Evolutionary conservation across 2,797 vertebrate genomes (phyloP), one percentile per base, ranked within the genome.

Genomic region (Pipistrellus kuhlii): DNA sequence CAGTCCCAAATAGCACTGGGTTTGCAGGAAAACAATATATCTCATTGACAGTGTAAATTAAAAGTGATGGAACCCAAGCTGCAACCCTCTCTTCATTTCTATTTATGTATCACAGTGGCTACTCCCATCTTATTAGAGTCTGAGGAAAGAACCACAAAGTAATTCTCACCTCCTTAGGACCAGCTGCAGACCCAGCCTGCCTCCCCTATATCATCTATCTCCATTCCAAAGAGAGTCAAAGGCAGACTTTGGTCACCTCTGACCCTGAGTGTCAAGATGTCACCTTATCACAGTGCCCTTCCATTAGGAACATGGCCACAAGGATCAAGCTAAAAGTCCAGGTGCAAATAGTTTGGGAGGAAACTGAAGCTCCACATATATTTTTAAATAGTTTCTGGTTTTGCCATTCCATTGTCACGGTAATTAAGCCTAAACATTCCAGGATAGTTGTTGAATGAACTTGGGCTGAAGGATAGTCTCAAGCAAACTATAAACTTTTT

Each of bases 131-230:
- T 88, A 15, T 88, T 71, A 53, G 75, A 94, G 83, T 90, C 82
- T 81, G 88, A 94, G 57, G 23, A 85, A 93, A 94, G 71, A 96
- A 30, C 66, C 12, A 25, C 80, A 6, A 77, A 93, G 71, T 81
- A 80, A 81, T 94, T 96, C 66, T 96, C 95, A 53, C 85, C 32
- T 92, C 27, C 18, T 92, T 10, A 14, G 27, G 8, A 13, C 71
- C 48, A 51, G n/a, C 57, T 32, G 17, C 32, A 41, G 25, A 30
- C 68, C 10, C 15, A 9, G 17, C 62, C 55, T 13, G 44, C 53
- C 21, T 41, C 86, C 66, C 27, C 21, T 6, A n/a, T 5, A 6
- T 51, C 78, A 57, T 85, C 46, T 46, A 0, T 38, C 23, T 84
- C 71, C 27, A 23, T 77, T n/a, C 51, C 59, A 71, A 77, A 64